Evolutionary conservation across 1,140 invertebrate species (phyloP).

Genomic region (Brachionus paranguensis): DNA sequence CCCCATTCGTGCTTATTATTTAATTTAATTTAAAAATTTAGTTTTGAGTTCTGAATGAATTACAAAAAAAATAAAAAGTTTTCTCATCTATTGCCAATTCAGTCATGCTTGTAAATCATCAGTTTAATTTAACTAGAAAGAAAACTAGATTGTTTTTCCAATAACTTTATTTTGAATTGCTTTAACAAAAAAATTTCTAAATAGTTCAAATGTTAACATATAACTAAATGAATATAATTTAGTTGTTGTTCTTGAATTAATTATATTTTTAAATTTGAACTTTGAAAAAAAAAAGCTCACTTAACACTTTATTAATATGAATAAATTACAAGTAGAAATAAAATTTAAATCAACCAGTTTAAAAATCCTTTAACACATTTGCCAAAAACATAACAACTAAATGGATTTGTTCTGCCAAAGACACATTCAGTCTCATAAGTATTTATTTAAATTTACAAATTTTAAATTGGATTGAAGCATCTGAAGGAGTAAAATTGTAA

Average conservation of each 20-base stretch:
- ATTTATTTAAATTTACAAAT: neutral
- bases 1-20: too few relatives aligned
- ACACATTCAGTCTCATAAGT: neutral
- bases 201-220: too few relatives aligned
- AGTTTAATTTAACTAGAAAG: neutral
- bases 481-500: neutral
- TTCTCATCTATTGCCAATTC: too few relatives aligned
- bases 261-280: neutral
- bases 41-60: too few relatives aligned
- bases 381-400: neutral
- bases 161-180: neutral
- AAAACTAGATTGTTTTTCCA: neutral
- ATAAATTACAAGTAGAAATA: neutral
- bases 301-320: neutral
- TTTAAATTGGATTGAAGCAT: neutral
- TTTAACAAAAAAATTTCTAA: too few relatives aligned
- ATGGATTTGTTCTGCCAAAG: neutral
- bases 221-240: too few relatives aligned
- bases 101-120: neutral
- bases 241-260: too few relatives aligned
- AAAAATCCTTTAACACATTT: neutral
- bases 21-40: too few relatives aligned
- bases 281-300: neutral
- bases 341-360: neutral
- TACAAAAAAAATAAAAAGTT: too few relatives aligned